A percentile compares a stretch with the other conserved stretches of the same genome.
Evolutionary conservation across 2,113 vertebrate species (phyloP).

Genomic region (Nothoprocta pentlandii): DNA sequence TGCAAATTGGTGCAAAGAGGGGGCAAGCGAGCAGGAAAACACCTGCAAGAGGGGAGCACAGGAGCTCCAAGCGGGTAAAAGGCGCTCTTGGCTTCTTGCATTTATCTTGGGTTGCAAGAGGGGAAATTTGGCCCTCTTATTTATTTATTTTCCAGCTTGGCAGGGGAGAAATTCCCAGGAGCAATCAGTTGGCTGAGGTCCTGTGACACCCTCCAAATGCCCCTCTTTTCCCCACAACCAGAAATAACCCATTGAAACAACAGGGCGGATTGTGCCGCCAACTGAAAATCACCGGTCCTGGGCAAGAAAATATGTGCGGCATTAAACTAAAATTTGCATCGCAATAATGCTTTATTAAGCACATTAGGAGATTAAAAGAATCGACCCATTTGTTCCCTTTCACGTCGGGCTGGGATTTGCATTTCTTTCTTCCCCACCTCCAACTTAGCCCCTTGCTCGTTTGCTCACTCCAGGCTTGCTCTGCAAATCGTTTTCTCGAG

Average conservation of each 20-base stretch:
- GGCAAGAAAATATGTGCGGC: slow-evolving; percentile 22
- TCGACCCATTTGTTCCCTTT: slow-evolving; percentile 49
- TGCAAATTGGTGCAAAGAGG: rapidly evolving
- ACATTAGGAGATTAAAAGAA: slow-evolving; percentile 65
- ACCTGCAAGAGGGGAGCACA: rapidly evolving
- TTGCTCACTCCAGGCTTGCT: not conserved
- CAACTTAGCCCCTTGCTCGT: not conserved
- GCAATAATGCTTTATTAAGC: slow-evolving; percentile 69
- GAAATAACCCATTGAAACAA: slow-evolving; percentile 40
- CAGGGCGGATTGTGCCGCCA: not conserved
- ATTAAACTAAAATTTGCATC: slow-evolving; percentile 69
- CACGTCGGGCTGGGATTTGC: slow-evolving; percentile 30
- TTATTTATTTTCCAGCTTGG: not conserved
- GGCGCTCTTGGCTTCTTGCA: not conserved
- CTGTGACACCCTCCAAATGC: not conserved
- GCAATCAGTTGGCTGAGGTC: not conserved
- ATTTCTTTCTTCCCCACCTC: slow-evolving; percentile 28
- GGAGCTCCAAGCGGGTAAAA: rapidly evolving
- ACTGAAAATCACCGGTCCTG: slow-evolving; percentile 32
- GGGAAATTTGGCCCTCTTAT: not conserved
- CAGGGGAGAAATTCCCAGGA: slow-evolving; percentile 1
- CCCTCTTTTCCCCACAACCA: not conserved
- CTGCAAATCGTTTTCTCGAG: slow-evolving; percentile 34
- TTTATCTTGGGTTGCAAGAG: not conserved
- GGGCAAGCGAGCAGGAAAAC: not conserved